phyloP scores from a whole-genome alignment of 2,888 invertebrate genomes.

The Selenia dentaria region DNA sequence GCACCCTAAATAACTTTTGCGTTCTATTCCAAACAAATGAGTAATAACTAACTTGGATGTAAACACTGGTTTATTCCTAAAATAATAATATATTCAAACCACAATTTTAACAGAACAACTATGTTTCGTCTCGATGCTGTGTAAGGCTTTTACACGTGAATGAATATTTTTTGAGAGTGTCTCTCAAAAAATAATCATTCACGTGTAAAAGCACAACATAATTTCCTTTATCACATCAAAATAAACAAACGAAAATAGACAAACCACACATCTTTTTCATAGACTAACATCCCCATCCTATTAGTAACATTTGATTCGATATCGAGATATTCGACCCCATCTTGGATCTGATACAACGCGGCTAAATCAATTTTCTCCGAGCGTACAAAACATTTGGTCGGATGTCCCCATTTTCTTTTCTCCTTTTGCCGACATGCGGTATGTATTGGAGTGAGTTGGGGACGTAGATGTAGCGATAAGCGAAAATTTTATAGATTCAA shows the following conservation, averaged over 20 bases:
- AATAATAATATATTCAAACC: too few relatives aligned
- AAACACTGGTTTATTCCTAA: too few relatives aligned
- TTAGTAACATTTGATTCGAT: conserved; percentile 28
- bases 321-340: conserved; percentile 26
- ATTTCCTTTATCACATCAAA: too few relatives aligned
- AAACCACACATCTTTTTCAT: conserved; percentile 10
- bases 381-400: conserved; percentile 53
- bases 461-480: conserved; percentile 7
- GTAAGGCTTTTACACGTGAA: too few relatives aligned
- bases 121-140: too few relatives aligned
- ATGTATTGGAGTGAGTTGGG: conserved; percentile 35
- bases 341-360: conserved; percentile 26
- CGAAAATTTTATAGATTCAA: background rate
- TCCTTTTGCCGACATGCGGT: conserved; percentile 39
- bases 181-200: too few relatives aligned
- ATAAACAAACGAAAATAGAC: conserved; percentile 14
- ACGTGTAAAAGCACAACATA: too few relatives aligned
- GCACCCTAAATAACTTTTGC: too few relatives aligned
- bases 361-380: conserved; percentile 31
- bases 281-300: conserved; percentile 17
- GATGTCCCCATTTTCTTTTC: conserved; percentile 51
- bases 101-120: too few relatives aligned
- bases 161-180: too few relatives aligned
- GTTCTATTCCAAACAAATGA: too few relatives aligned
- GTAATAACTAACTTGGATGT: too few relatives aligned